A percentile compares a stretch with the other conserved stretches of the same genome.
Conservation (phyloP, 2,113 vertebrate genomes). For the Delphinus delphis region DNA sequence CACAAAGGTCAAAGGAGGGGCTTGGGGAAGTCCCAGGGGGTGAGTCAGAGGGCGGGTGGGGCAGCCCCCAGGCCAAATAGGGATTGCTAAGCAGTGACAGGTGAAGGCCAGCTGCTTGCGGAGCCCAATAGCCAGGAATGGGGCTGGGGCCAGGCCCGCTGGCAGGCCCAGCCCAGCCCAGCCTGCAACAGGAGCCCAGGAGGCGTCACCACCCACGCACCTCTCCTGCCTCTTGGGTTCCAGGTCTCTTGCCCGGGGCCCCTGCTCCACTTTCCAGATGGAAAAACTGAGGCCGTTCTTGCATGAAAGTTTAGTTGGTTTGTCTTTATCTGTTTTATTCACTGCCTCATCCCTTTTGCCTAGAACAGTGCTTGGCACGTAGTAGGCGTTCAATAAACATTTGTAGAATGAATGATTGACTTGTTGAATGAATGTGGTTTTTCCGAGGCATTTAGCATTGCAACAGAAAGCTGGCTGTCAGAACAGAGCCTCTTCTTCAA, state of each 20-base stretch:
- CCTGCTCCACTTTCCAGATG: neutral
- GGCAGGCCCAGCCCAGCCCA: constrained; percentile 8
- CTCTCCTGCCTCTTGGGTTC: constrained; percentile 30
- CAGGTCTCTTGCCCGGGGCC: neutral
- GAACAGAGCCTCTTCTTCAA: neutral
- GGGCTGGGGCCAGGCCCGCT: constrained; percentile 36
- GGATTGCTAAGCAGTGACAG: neutral
- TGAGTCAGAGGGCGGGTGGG: neutral
- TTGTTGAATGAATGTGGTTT: neutral
- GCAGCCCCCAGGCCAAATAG: neutral
- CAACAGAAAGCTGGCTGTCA: neutral
- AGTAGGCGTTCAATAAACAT: neutral
- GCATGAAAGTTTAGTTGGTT: neutral
- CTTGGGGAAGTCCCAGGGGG: neutral
- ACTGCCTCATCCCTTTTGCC: neutral
- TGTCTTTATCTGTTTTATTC: neutral
- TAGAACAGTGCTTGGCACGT: neutral
- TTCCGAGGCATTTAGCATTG: neutral
- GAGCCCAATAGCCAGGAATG: neutral
- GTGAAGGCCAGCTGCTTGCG: neutral
- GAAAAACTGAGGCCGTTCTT: neutral
- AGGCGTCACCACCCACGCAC: neutral
- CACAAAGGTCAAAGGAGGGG: neutral
- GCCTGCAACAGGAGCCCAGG: constrained; percentile 52
- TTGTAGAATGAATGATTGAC: neutral